Conservation (phyloP, 2,888 invertebrate genomes). For the Ichneumon xanthorius region DNA sequence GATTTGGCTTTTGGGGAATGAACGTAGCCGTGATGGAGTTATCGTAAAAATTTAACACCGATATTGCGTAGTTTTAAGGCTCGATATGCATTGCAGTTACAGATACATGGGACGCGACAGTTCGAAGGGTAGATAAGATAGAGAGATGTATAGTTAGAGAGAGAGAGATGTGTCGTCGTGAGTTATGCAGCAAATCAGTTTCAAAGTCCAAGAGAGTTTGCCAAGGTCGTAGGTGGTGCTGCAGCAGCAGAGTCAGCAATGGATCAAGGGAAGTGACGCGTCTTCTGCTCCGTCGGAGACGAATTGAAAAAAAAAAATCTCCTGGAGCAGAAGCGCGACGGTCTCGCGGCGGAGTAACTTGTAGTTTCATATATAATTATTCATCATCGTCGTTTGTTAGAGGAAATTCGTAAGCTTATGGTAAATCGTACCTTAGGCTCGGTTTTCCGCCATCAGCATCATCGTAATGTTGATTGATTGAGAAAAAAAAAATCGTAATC, state of each 20-base stretch:
- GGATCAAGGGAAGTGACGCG: constrained; percentile 76
- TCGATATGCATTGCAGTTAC: constrained; percentile 77
- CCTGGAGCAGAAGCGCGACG: constrained; percentile 68
- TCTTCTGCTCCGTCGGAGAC: neutral
- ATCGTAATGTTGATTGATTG: constrained; percentile 50
- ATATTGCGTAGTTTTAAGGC: constrained; percentile 28
- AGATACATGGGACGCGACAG: constrained; percentile 77
- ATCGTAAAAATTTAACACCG: constrained; percentile 4
- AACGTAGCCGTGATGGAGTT: neutral
- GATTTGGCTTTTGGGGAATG: neutral
- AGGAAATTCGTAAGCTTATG: constrained; percentile 56
- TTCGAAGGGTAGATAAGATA: constrained; percentile 42
- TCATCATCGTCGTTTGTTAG: constrained; percentile 57
- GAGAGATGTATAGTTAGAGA: constrained; percentile 26
- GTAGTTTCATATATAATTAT: constrained; percentile 16
- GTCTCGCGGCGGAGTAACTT: constrained; percentile 34
- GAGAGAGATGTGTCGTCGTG: constrained; percentile 21
- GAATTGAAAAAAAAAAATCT: constrained; percentile 13
- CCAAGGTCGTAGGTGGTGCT: constrained; percentile 78
- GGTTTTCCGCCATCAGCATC: constrained; percentile 39
- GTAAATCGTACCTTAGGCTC: constrained; percentile 74
- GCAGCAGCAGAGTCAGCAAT: constrained; percentile 82
- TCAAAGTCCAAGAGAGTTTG: constrained; percentile 81
- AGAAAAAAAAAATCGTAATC: constrained; percentile 26
- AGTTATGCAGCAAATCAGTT: constrained; percentile 73